phyloP scores from a whole-genome alignment of 2,113 vertebrate species.

The Pomatorhinus ruficollis region DNA sequence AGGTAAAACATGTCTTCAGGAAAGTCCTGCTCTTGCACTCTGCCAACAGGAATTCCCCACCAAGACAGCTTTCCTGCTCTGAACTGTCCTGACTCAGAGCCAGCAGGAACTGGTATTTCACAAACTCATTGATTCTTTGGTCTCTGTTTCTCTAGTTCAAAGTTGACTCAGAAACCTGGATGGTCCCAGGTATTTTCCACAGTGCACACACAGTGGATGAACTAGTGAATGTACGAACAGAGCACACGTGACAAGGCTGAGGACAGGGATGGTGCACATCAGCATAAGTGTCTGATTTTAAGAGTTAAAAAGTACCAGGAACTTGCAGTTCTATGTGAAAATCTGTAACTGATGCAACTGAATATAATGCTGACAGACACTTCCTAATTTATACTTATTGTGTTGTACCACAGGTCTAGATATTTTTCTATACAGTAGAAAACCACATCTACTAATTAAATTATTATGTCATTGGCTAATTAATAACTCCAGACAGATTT shows the following conservation, averaged over 20 bases:
- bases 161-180: not conserved
- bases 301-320: not conserved
- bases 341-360: not conserved
- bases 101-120: not conserved
- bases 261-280: not conserved
- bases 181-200: not conserved
- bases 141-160: not conserved
- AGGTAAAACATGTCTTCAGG: not conserved
- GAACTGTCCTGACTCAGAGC: not conserved
- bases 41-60: not conserved
- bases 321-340: not conserved
- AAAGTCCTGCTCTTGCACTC: not conserved
- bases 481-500: constrained; percentile 90
- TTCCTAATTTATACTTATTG: not conserved
- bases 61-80: not conserved
- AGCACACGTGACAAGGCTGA: not conserved
- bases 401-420: constrained; percentile 41
- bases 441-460: constrained; percentile 90
- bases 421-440: constrained; percentile 70
- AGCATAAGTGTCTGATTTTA: not conserved
- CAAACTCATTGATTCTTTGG: not conserved
- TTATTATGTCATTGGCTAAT: constrained; percentile 92
- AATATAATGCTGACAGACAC: not conserved
- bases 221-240: not conserved
- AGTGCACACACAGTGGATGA: accelerated